Percentiles rank a stretch among this genome's conserved stretches.
phyloP scores from a whole-genome alignment of 2,113 vertebrate species.

The Ceuthmochares aereus region DNA sequence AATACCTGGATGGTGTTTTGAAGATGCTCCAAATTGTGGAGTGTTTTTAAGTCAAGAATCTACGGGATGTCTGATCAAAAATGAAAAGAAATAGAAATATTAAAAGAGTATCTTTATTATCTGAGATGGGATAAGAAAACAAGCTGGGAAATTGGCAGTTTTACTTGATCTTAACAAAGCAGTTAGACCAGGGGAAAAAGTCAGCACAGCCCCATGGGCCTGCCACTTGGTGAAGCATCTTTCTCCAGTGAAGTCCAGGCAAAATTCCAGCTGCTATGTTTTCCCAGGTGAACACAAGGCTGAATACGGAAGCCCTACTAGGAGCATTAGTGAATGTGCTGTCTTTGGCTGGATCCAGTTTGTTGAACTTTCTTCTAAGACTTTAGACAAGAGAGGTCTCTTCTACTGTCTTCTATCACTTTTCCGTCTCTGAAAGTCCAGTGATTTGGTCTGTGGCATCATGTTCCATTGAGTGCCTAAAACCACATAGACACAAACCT shows the following conservation, averaged over 20 bases:
- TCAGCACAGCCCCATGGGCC: background rate
- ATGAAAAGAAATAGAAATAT: background rate
- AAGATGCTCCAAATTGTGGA: background rate
- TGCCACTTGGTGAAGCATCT: background rate
- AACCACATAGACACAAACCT: background rate
- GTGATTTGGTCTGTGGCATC: background rate
- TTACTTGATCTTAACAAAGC: background rate
- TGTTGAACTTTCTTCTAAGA: background rate
- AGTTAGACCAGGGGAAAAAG: background rate
- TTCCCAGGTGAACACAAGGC: background rate
- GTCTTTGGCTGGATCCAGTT: background rate
- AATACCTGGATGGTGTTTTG: background rate
- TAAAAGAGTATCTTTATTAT: background rate
- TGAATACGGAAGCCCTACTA: background rate
- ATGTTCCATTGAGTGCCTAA: background rate
- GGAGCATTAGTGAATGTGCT: background rate
- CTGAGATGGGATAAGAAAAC: background rate
- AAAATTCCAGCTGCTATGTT: background rate
- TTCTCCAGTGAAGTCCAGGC: background rate
- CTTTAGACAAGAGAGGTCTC: accelerated
- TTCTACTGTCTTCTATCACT: background rate
- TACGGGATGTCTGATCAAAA: background rate
- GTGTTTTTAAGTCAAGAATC: background rate
- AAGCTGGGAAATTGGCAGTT: background rate
- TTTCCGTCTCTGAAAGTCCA: background rate